phyloP scores from a whole-genome alignment of 2,113 vertebrate species.

The Macquaria ambigua region DNA sequence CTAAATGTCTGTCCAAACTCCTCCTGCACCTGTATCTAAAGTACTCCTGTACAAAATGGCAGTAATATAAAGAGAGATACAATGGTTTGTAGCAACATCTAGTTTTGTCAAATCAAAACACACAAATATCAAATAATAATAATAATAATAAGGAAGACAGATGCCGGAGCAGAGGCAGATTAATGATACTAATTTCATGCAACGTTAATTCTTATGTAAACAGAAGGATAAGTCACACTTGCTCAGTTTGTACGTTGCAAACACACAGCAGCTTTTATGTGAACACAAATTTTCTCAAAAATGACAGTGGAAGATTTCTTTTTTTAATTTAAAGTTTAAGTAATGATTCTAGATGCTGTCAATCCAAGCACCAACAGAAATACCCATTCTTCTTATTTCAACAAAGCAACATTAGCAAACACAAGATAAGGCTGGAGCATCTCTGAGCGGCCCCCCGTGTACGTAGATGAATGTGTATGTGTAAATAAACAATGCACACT shows the following conservation, averaged over 20 bases:
- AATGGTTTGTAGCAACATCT: no score
- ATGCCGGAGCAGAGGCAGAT: no score
- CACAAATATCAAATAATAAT: no score
- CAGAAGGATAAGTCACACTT: neutral
- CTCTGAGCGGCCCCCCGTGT: no score
- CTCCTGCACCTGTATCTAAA: no score
- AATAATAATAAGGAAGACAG: no score
- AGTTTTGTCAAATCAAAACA: no score
- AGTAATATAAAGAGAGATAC: no score
- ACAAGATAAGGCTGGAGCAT: neutral
- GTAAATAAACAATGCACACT: neutral
- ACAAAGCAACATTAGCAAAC: neutral
- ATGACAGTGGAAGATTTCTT: neutral
- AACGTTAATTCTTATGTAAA: neutral
- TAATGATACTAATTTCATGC: neutral
- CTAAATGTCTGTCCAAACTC: no score
- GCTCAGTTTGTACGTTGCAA: neutral
- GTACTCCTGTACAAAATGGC: no score
- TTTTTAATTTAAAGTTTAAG: neutral
- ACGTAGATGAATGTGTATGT: neutral
- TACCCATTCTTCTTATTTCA: neutral
- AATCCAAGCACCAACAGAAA: neutral
- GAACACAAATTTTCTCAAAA: neutral
- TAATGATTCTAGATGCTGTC: neutral
- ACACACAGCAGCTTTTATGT: neutral